Evolutionary conservation across 2,888 invertebrate genomes (phyloP), one percentile per base, ranked within the genome.

Genomic region (Zaprionus obscuricornis): DNA sequence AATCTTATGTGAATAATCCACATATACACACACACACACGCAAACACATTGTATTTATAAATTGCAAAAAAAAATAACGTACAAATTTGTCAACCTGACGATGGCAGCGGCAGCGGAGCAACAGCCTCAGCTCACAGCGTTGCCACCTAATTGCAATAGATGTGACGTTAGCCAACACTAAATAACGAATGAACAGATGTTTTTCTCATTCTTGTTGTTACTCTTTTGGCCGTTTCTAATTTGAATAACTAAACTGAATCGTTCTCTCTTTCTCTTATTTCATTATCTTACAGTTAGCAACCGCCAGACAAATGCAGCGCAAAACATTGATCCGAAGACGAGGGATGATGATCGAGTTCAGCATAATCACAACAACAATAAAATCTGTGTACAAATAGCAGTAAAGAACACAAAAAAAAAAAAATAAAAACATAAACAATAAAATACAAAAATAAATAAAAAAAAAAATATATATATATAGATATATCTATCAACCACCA

Each of bases 271-370:
- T 34, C 17, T 34, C 17, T 13, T 20, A 3, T 7, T 5, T 20
- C 14, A 18, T 26, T 7, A 4, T 4, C n/a, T 60, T 59, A 7
- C 52, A 74, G 52, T 24, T 40, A 45, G 11, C 31, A 54, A 49
- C 46, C 42, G 40, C 22, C 51, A 50, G 10, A 55, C 85, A 81
- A 81, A 78, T 78, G 77, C 77, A 73, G 66, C 55, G 26, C 31
- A 54, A 62, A 51, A 55, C 42, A 57, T 54, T 58, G 33, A 63
- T 62, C 27, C 58, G 57, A 42, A 50, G 42, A 74, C 62, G 65
- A 76, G 76, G 84, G 77, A 76, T 54, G 66, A 64, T 74, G 64
- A 27, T 39, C 42, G 42, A 51, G 60, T 42, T 58, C 59, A 63
- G 46, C 18, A 39, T 31, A 34, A 40, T 7, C 29, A 29, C 58